Percentiles rank a stretch among this genome's conserved stretches.
These are phyloP conservation scores for Isoperla grammatica DNA, from an alignment of 2,888 invertebrate genomes.

Conservation along the genomic window DNA sequence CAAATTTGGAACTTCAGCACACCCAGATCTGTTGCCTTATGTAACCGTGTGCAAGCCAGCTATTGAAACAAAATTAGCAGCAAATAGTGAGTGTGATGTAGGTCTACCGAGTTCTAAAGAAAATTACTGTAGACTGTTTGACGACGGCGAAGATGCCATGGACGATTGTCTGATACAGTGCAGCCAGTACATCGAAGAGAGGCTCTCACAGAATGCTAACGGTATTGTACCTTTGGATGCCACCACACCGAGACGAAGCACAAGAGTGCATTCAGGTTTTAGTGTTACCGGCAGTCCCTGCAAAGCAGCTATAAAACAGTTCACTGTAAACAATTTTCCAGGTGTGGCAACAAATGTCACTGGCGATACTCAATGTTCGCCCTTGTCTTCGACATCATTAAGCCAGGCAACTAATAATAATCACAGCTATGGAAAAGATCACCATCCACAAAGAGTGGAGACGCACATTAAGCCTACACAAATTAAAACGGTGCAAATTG, in stretches of 20 bases:
- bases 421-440: neutral
- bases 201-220: neutral
- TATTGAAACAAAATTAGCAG: no score
- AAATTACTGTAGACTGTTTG: neutral
- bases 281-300: no score
- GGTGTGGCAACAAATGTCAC: no score
- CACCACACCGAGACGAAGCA: neutral
- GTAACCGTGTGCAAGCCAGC: neutral
- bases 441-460: neutral
- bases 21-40: neutral
- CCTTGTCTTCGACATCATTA: no score
- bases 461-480: neutral
- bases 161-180: conserved; percentile 2
- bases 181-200: conserved; percentile 13
- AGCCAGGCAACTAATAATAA: no score
- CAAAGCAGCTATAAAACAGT: no score
- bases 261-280: neutral
- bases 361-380: no score
- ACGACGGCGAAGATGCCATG: conserved; percentile 7
- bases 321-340: no score
- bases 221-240: neutral
- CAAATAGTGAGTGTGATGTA: no score
- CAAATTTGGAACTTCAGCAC: neutral
- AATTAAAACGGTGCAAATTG: neutral
- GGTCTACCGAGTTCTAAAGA: neutral